Conservation (phyloP, 1,140 invertebrate species). For the Drosophila funebris region DNA sequence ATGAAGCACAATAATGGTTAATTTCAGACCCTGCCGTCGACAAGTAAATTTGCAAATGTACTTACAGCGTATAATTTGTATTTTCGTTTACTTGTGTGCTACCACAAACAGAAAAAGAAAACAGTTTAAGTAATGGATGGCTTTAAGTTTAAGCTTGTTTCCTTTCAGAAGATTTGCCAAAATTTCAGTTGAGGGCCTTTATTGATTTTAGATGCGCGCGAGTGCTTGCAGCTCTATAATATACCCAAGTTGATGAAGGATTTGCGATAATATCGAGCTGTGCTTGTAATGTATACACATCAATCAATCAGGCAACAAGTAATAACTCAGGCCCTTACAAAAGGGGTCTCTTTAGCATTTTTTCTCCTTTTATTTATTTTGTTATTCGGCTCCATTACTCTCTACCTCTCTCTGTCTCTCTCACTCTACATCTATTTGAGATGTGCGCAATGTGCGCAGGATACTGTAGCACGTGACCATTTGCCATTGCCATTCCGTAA, state of each 20-base stretch:
- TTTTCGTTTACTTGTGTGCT: no score
- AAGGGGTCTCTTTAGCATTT: slow-evolving; percentile 36
- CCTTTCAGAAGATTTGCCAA: background rate
- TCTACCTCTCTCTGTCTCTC: background rate
- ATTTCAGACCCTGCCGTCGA: background rate
- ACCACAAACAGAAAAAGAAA: background rate
- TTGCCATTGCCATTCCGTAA: slow-evolving; percentile 56
- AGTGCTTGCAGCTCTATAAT: background rate
- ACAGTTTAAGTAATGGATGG: background rate
- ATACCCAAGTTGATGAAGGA: slow-evolving; percentile 19
- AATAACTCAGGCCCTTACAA: slow-evolving; percentile 62
- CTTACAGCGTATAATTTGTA: background rate
- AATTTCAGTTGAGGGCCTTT: slow-evolving; percentile 7
- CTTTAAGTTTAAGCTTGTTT: background rate
- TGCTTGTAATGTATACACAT: slow-evolving; percentile 54
- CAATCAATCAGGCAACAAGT: slow-evolving; percentile 77
- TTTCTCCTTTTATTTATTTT: slow-evolving; percentile 11
- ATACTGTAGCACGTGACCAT: slow-evolving; percentile 54
- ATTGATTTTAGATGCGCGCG: slow-evolving; percentile 19
- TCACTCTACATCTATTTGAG: background rate
- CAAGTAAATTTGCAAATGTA: slow-evolving; percentile 8
- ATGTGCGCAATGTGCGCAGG: background rate
- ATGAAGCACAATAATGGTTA: slow-evolving; percentile 14
- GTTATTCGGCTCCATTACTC: slow-evolving; percentile 1
- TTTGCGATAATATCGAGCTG: slow-evolving; percentile 41